Evolutionary conservation across 2,797 vertebrate species (phyloP).

Genomic region (Carapus acus): DNA sequence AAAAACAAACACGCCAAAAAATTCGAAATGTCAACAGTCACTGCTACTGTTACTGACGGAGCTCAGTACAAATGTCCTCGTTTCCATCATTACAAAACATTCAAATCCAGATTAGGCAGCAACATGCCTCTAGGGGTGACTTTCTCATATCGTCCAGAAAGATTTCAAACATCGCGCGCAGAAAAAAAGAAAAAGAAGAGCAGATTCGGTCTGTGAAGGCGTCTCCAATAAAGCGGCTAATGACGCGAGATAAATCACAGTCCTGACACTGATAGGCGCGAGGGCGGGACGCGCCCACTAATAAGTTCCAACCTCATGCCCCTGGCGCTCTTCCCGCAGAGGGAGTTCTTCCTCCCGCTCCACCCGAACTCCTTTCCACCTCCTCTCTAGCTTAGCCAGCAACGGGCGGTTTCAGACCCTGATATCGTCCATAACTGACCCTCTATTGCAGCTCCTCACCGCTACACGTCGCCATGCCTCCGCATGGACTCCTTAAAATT

Average conservation of each 20-base stretch:
- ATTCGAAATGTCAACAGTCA: too few relatives aligned
- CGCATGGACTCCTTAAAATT: constrained; percentile 35
- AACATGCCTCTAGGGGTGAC: too few relatives aligned
- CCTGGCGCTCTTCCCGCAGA: constrained; percentile 59
- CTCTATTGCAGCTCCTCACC: constrained; percentile 58
- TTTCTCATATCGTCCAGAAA: too few relatives aligned
- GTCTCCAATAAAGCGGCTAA: constrained; percentile 37
- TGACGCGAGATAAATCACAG: constrained; percentile 56
- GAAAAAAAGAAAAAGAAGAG: too few relatives aligned
- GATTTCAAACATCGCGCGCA: too few relatives aligned
- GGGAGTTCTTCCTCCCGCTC: too few relatives aligned
- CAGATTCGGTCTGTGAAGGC: constrained; percentile 32
- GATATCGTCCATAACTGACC: constrained; percentile 63
- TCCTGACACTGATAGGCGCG: constrained; percentile 52
- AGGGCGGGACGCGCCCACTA: constrained; percentile 52
- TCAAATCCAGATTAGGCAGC: not conserved
- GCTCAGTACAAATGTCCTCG: too few relatives aligned
- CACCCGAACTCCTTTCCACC: constrained; percentile 48
- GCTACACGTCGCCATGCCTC: constrained; percentile 37
- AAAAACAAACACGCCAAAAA: too few relatives aligned
- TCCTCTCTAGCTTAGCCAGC: constrained; percentile 62
- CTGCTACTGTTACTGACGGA: too few relatives aligned
- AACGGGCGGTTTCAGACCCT: constrained; percentile 63
- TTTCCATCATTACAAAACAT: not conserved
- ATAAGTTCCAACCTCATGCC: constrained; percentile 44